Base-by-base conservation (phyloP, 2,113 vertebrate genomes). In the Trematocara variabile region DNA sequence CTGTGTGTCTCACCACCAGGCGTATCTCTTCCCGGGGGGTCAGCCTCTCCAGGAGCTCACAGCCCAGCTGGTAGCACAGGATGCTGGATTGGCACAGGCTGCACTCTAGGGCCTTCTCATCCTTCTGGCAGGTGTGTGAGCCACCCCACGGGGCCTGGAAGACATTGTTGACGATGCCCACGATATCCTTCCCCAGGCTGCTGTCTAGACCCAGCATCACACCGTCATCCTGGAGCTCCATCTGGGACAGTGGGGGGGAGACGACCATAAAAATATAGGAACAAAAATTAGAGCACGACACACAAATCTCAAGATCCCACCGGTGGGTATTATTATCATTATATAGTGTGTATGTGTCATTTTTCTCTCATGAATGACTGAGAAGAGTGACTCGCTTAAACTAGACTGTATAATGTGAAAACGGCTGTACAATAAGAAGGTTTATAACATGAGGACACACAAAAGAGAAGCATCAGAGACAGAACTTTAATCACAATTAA, bases 61-160 rank as follows among this genome's bases (percentile, higher is more conserved):
- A 99, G 86, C 97, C 98, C 92, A 99, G 96, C 95, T 99, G 98
- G 95, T 99, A 99, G 94, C 98, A 99, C 77, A 99, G 96, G 94
- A 99, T 99, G 92, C 98, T 99, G 90, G 98, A 99, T 94, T 99
- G 99, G 90, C 99, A 99, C 73, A 99, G 95, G 90, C 95, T 97
- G 93, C 99, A 99, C 94, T 99, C 98, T 22, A 96, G 94, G 52
- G 97, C 97, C 94, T 98, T 99, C 94, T 98, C 98, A 8, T 99
- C 98, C 94, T 99, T 99, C 95, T 98, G 98, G 94, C 99, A 99
- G 93, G 97, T 98, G 93, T 99, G 99, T 68, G 98, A 98, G 87
- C 98, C 99, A 22, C 98, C 98, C 99, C 99, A 99, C 2, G 99
- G 99, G 78, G 99, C 99, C 93, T 99, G 99, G 87, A 99, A 98